Percentiles rank a stretch among this genome's conserved stretches.
Evolutionary conservation across 2,797 vertebrate species (phyloP).

Genomic region (Psittacula echo): DNA sequence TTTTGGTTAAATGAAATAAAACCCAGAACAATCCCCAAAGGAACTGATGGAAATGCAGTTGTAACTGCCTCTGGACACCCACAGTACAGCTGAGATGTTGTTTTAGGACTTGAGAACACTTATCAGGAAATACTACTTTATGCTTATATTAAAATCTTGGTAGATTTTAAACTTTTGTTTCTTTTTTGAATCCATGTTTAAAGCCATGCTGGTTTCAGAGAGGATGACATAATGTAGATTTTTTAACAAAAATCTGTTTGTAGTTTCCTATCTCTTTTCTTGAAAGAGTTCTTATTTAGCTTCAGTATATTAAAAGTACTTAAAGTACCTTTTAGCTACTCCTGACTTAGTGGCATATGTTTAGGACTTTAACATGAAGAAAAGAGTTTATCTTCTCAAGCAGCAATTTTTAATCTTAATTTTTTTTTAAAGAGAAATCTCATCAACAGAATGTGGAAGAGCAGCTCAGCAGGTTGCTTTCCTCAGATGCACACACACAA

Average conservation of each 20-base stretch:
- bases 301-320: not conserved
- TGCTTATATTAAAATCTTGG: not conserved
- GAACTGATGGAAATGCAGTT: constrained; percentile 23
- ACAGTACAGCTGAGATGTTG: not conserved
- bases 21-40: not conserved
- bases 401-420: not conserved
- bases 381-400: not conserved
- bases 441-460: not conserved
- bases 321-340: not conserved
- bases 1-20: constrained; percentile 51
- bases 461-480: not conserved
- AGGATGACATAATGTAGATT: not conserved
- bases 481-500: not conserved
- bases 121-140: not conserved
- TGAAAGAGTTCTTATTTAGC: not conserved
- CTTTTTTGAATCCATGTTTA: not conserved
- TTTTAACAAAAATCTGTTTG: not conserved
- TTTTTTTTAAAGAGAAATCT: not conserved
- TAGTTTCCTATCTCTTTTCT: not conserved
- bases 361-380: not conserved
- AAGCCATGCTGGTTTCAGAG: not conserved
- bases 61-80: not conserved
- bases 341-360: not conserved
- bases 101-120: not conserved
- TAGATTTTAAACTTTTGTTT: constrained; percentile 34